Percentiles rank a stretch among this genome's conserved stretches.
Evolutionary conservation across 2,113 vertebrate species (phyloP).

Genomic region (Ia io): DNA sequence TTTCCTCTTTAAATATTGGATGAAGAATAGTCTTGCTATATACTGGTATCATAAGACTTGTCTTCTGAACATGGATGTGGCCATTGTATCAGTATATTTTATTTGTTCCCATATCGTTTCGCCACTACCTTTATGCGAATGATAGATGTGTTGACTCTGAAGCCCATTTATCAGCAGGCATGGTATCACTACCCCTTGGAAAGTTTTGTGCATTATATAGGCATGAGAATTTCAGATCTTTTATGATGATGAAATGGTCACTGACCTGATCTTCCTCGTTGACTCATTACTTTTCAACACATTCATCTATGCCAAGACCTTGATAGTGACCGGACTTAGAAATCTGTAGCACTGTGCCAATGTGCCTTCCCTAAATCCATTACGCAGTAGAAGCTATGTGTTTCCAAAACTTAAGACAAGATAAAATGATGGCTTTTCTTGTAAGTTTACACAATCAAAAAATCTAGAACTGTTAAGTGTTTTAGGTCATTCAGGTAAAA

Average conservation of each 20-base stretch:
- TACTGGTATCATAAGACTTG: neutral
- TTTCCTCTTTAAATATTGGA: conserved; percentile 15
- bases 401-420: neutral
- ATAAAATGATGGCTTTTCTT: neutral
- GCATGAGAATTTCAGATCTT: conserved; percentile 47
- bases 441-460: neutral
- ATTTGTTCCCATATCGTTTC: neutral
- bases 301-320: conserved; percentile 29
- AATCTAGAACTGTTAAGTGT: neutral
- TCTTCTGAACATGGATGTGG: neutral
- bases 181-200: conserved; percentile 25
- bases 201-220: conserved; percentile 56
- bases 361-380: neutral
- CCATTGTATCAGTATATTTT: neutral
- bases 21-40: neutral
- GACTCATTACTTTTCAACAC: conserved; percentile 35
- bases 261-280: neutral
- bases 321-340: neutral
- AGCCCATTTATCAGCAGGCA: conserved; percentile 19
- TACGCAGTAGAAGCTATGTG: neutral
- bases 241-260: conserved; percentile 22
- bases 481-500: neutral
- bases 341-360: neutral
- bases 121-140: neutral
- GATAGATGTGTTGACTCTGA: neutral